Evolutionary conservation across 1,140 invertebrate genomes (phyloP), one percentile per base, ranked within the genome.

Genomic region (Branchinecta lynchi): DNA sequence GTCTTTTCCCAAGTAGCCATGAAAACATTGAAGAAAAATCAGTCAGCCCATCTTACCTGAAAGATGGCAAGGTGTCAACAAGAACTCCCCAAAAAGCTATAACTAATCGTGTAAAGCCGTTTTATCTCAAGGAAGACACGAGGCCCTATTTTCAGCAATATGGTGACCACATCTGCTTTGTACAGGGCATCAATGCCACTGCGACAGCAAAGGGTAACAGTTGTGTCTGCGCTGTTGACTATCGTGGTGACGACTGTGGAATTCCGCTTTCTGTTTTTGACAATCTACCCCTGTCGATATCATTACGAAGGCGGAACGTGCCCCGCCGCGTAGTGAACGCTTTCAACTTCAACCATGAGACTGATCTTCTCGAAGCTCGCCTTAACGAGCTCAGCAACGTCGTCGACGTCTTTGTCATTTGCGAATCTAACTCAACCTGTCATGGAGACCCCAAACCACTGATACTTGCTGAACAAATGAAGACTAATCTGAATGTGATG

Each of bases 341-440:
- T 8, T 46, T 76, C 8, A 72, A 72, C 20, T 71, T 76, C n/a
- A 73, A 75, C 66, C 74, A 76, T 66, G 75, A 76, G 69, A 72
- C 73, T 60, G 74, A 73, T 10, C 70, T 75, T 51, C 73, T 76
- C 32, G 84, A 87, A 73, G 81, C 85, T 43, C 81, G 82, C 73
- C 77, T 87, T 60, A 80, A 82, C 71, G 83, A 85, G 71, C 76
- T 87, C 7, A 78, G 81, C 51, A 75, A 81, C 44, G 81, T 84
- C 66, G 83, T 87, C 9, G 85, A 87, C 75, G 80, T 84, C 68
- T 86, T 86, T 76, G 79, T 87, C 70, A 77, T 87, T 44, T 83
- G 81, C 72, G 83, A 85, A 74, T 80, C 78, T 43, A 81, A 80
- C 71, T 76, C 77, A 32, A 78, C 78, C 0, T 80, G 81, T 60